These are phyloP conservation scores for Acronicta aceris DNA, from an alignment of 2,888 invertebrate genomes.

Conservation along the genomic window DNA sequence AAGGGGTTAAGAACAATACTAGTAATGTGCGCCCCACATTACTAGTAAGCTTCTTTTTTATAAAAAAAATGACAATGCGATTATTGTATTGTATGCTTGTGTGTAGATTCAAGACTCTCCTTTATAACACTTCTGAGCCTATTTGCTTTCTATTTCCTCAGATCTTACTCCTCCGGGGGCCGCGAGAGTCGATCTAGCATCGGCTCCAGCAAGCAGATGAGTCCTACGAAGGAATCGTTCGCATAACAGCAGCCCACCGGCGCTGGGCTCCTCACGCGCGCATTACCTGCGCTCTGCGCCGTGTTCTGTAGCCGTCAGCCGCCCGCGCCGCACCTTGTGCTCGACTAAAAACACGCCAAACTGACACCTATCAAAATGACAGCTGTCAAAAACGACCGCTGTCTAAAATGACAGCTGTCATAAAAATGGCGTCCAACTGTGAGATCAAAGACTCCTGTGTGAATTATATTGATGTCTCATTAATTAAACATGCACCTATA, in stretches of 20 bases:
- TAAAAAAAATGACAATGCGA: too few relatives aligned
- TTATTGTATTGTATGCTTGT: too few relatives aligned
- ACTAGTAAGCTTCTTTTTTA: too few relatives aligned
- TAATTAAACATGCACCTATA: conserved; percentile 41
- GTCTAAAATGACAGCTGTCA: conserved; percentile 32
- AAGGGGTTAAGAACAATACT: too few relatives aligned
- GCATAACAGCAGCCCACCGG: conserved; percentile 81
- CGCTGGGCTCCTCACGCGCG: conserved; percentile 76
- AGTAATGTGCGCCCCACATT: too few relatives aligned
- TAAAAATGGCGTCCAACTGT: conserved; percentile 38
- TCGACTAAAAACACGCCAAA: conserved; percentile 61
- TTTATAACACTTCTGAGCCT: too few relatives aligned
- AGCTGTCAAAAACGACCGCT: conserved; percentile 37
- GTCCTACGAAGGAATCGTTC: conserved; percentile 81
- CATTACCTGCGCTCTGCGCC: conserved; percentile 81
- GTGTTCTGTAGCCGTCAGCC: conserved; percentile 80
- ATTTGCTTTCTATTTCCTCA: conserved; percentile 53
- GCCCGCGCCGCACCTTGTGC: conserved; percentile 68
- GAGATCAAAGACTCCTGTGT: conserved; percentile 55
- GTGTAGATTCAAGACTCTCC: too few relatives aligned
- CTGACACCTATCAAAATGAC: conserved; percentile 17
- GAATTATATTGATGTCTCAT: conserved; percentile 41
- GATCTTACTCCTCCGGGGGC: conserved; percentile 82
- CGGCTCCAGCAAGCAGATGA: conserved; percentile 75
- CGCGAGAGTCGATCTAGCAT: conserved; percentile 80